Conservation (phyloP, 2,797 vertebrate species). For the Urophycis tenuis region DNA sequence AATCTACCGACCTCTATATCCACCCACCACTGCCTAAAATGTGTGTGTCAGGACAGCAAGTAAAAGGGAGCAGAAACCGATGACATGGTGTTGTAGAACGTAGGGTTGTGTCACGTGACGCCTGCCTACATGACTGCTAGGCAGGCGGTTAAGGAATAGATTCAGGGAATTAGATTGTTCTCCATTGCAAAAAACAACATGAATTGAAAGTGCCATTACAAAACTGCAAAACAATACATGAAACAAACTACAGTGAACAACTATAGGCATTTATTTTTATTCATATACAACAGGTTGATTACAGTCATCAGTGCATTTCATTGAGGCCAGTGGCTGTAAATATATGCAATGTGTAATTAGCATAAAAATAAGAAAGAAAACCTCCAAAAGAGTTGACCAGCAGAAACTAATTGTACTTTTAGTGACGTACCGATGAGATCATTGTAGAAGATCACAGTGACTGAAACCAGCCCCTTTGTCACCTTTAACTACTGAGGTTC, state of each 20-base stretch:
- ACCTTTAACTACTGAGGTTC: conserved; percentile 32
- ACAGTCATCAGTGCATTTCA: conserved; percentile 54
- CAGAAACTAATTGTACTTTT: conserved; percentile 13
- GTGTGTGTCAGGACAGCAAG: neutral
- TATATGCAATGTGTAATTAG: conserved; percentile 55
- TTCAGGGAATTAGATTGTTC: neutral
- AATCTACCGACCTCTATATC: conserved; percentile 63
- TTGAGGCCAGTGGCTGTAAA: conserved; percentile 62
- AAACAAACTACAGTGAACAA: neutral
- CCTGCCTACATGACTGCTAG: conserved; percentile 21
- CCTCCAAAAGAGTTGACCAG: conserved; percentile 23
- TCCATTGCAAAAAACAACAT: neutral
- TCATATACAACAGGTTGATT: conserved; percentile 27
- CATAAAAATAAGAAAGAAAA: conserved; percentile 25
- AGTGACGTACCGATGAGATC: conserved; percentile 46
- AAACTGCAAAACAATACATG: neutral
- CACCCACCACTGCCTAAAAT: conserved; percentile 32
- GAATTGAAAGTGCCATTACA: neutral
- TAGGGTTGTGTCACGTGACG: conserved; percentile 47
- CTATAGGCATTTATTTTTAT: neutral
- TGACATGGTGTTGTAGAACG: conserved; percentile 50
- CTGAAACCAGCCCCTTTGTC: conserved; percentile 42
- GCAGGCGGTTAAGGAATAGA: neutral
- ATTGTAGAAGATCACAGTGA: conserved; percentile 60
- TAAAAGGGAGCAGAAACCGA: conserved; percentile 23